Evolutionary conservation across 1,140 invertebrate genomes (phyloP).

Genomic region (Pantala flavescens): DNA sequence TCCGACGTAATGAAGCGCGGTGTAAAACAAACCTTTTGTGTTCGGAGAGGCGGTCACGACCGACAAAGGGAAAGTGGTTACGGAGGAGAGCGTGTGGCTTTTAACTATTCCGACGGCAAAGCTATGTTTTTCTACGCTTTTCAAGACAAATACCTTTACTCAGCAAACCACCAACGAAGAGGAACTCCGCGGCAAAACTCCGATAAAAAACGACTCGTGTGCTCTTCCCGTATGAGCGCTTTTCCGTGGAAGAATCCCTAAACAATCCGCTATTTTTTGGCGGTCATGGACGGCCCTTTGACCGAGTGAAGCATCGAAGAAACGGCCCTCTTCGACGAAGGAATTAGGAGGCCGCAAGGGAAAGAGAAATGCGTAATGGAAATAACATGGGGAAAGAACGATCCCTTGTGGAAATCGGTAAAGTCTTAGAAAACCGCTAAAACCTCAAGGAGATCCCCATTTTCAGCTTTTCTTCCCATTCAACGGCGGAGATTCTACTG

Average conservation of each 20-base stretch:
- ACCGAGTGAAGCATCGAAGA: background rate
- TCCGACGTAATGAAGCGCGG: too few species aligned
- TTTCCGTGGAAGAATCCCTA: background rate
- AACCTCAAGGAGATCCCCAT: background rate
- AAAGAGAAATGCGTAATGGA: background rate
- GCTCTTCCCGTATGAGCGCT: background rate
- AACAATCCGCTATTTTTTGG: background rate
- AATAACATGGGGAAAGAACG: background rate
- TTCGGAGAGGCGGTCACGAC: too few species aligned
- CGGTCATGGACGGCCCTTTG: background rate
- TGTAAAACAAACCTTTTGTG: too few species aligned
- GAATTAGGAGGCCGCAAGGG: background rate
- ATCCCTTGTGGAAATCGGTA: background rate
- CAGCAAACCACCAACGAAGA: background rate
- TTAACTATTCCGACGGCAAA: background rate
- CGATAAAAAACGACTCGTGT: background rate
- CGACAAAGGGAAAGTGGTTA: too few species aligned
- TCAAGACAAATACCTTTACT: background rate
- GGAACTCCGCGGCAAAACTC: background rate
- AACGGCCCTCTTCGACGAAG: background rate
- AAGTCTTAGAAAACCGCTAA: background rate
- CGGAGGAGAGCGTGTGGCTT: background rate
- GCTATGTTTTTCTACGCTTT: background rate
- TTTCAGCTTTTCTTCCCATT: background rate
- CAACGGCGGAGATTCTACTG: background rate